Percentiles rank a stretch among this genome's conserved stretches.
These are phyloP conservation scores for Acanthococcus lagerstroemiae DNA, from an alignment of 2,888 invertebrate species.

Conservation along the genomic window DNA sequence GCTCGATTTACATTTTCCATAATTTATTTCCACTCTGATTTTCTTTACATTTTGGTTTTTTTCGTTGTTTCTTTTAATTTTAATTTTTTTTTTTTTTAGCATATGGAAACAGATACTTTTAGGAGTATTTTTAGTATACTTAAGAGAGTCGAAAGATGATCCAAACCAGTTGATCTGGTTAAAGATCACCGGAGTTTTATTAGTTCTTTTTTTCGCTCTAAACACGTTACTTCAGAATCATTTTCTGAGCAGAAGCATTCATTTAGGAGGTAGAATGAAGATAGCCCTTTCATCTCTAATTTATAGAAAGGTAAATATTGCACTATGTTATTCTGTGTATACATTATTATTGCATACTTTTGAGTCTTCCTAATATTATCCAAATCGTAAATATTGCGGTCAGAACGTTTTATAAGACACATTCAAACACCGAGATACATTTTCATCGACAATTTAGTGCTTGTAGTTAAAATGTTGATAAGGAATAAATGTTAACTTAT, in stretches of 20 bases:
- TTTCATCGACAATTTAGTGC: too few species aligned
- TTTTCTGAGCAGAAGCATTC: constrained; percentile 10
- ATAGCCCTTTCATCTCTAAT: constrained; percentile 14
- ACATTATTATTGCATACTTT: too few species aligned
- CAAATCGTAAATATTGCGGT: too few species aligned
- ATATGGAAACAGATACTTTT: constrained; percentile 19
- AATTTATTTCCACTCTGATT: too few species aligned
- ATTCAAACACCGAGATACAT: too few species aligned
- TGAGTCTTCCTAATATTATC: too few species aligned
- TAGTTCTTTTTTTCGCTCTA: constrained; percentile 10
- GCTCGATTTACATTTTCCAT: too few species aligned
- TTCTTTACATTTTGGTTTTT: not conserved
- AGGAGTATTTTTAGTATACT: constrained; percentile 14
- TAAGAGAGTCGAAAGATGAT: constrained; percentile 1
- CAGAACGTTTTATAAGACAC: too few species aligned
- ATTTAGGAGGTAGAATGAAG: constrained; percentile 21
- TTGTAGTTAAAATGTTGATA: too few species aligned
- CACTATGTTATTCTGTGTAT: too few species aligned
- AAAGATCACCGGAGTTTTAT: not conserved
- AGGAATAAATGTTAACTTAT: too few species aligned
- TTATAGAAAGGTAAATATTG: constrained; percentile 23
- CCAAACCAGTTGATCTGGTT: not conserved
- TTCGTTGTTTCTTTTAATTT: too few species aligned
- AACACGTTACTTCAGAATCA: constrained; percentile 25
- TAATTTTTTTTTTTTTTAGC: constrained; percentile 8